Percentiles rank a stretch among this genome's conserved stretches.
Conservation (phyloP, 2,797 vertebrate species). For the Enteromius radiatus region DNA sequence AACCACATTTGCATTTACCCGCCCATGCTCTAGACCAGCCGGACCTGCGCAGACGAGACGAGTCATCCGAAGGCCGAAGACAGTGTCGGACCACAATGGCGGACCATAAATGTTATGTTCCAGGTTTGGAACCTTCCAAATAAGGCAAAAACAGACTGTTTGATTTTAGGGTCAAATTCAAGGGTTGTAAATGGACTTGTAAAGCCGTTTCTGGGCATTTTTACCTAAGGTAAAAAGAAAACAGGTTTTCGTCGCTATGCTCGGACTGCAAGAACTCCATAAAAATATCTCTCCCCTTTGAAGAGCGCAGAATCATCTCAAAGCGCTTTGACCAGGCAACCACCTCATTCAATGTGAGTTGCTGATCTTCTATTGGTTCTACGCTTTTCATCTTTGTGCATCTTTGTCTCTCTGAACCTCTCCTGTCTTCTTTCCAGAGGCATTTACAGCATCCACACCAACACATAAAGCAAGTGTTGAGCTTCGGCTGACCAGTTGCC, state of each 20-base stretch:
- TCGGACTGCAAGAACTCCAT: conserved; percentile 94
- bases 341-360: conserved; percentile 89
- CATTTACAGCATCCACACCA: conserved; percentile 99
- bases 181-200: too few species aligned
- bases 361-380: conserved; percentile 89
- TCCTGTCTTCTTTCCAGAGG: conserved; percentile 96
- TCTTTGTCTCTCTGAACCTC: conserved; percentile 83
- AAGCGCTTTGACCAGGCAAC: conserved; percentile 96
- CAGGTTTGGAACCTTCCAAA: too few species aligned
- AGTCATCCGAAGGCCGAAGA: too few species aligned
- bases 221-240: too few species aligned
- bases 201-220: too few species aligned
- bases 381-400: conserved; percentile 95
- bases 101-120: too few species aligned
- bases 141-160: too few species aligned
- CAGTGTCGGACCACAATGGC: too few species aligned
- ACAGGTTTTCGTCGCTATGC: conserved; percentile 98
- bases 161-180: too few species aligned
- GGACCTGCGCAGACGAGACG: too few species aligned
- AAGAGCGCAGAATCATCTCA: conserved; percentile 94
- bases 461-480: conserved; percentile 97
- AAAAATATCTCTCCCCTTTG: conserved; percentile 92
- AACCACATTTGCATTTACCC: too few species aligned
- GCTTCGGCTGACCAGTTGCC: conserved; percentile 91
- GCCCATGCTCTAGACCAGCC: too few species aligned